phyloP scores from a whole-genome alignment of 2,113 vertebrate genomes.

The Scomber colias region DNA sequence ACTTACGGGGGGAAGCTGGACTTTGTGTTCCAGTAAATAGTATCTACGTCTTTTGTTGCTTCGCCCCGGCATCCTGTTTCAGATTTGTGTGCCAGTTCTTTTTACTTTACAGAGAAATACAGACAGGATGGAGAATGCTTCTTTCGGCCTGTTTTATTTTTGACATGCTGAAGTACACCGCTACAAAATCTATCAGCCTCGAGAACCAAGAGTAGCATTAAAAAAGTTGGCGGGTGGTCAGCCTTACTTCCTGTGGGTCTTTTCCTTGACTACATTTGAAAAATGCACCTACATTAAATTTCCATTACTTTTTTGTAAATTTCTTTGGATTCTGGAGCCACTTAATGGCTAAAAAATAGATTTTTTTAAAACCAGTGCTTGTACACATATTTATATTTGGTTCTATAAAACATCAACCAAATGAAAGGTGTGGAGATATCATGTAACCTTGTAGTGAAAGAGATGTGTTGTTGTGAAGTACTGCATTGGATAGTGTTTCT shows the following conservation, averaged over 20 bases:
- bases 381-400: background rate
- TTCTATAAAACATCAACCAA: background rate
- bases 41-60: background rate
- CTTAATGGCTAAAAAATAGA: background rate
- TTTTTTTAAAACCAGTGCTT: background rate
- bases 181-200: background rate
- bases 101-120: background rate
- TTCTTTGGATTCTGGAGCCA: background rate
- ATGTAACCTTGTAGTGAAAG: slow-evolving; percentile 12
- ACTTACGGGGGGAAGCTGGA: background rate
- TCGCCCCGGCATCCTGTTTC: background rate
- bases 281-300: background rate
- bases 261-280: background rate
- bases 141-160: background rate
- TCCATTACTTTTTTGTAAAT: background rate
- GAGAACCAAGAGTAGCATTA: no score
- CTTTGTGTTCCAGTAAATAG: background rate
- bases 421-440: background rate
- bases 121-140: background rate
- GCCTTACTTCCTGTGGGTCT: background rate
- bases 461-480: slow-evolving; percentile 7
- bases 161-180: background rate
- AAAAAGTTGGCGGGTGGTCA: background rate
- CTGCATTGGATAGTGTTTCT: slow-evolving; percentile 4
- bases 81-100: background rate